Evolutionary conservation across 30 jellyfish, hydroid and myxozoan genomes (phyloP), one percentile per base, ranked within the genome.

Genomic region (Morbakka virulenta): DNA sequence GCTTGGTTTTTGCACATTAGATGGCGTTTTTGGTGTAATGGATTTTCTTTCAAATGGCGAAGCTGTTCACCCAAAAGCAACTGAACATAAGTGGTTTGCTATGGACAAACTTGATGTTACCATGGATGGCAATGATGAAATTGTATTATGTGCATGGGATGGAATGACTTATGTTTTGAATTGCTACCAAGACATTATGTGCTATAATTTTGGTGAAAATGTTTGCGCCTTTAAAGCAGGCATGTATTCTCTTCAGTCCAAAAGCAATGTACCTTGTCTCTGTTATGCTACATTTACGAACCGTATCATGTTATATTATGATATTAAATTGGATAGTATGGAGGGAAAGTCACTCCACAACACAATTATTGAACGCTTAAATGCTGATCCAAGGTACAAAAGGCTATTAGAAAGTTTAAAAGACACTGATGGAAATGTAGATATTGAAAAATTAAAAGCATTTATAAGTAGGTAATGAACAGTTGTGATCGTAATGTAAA

Each of bases 171-270:
- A 91, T 62, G 78, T 91, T 64, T 57, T 85, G 12, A 93, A 84
- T 67, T 66, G 63, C 35, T 47, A 64, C 53, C 78, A 88, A 24
- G 86, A 91, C 17, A 35, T 75, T 2, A 79, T 86, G 3, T 47
- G 92, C 36, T 91, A 65, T 67, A 69, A 87, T 27, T 85, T 84
- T 63, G 94, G 90, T 63, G 96, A 80, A 26, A 77, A 85, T 35
- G 85, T 91, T 50, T 94, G 96, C 51, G 98, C 95, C 12, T 91
- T 91, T 78, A 48, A 74, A 21, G 98, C 98, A 24, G 98, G 98
- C 9, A 28, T 35, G 41, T 91, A 81, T 76, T 92, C 87, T n/a
- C 24, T 69, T 1, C 89, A 91, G 13, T 11, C 84, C 12, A 50
- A 34, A 3, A 47, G 12, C 35, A 77, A 94, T 52, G 66, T 66